Evolutionary conservation across 2,797 vertebrate genomes (phyloP), one percentile per base, ranked within the genome.

Genomic region (Lacerta bilineata): DNA sequence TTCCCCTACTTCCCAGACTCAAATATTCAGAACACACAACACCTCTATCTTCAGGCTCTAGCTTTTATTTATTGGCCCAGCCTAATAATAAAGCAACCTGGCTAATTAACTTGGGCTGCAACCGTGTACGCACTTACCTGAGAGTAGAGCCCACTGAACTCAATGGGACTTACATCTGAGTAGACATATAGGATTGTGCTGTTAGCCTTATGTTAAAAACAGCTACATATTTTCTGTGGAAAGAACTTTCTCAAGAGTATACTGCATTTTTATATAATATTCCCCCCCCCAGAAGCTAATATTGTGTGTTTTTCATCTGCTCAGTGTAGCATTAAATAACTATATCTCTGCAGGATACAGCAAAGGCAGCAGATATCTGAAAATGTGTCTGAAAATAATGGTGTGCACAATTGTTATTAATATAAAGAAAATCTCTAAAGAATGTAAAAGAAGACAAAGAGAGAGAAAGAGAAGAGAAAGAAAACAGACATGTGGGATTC

Each of bases 311-410:
- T 91, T 94, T 94, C 88, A 90, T 93, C 90, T 93, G 85, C 80
- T 95, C 90, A 94, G 46, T 89, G 80, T 90, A 94, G 84, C 93
- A 93, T 96, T 95, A 94, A 95, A 94, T 95, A 94, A 94, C 90
- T 94, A 90, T 86, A 75, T 91, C 91, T 92, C 90, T 92, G 86
- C 87, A 91, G 86, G 91, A 91, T 94, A 91, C 78, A 0, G 0
- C 11, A 86, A 20, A 86, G 41, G 50, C 87, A 92, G 91, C 81
- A 86, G 90, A 90, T 80, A 94, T 61, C 71, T 92, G 74, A 91
- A 88, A 86, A 88, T 25, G 90, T 82, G 94, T 61, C 71, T 92
- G 74, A 91, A 88, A 86, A 87, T 25, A 25, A 76, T 39, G 81
- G 59, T 69, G 46, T 89, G 71, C 7, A 3, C 85, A 90, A 87